A percentile compares a stretch with the other conserved stretches of the same genome.
Conservation (phyloP, 1,140 invertebrate species). For the Drosophila ficusphila region DNA sequence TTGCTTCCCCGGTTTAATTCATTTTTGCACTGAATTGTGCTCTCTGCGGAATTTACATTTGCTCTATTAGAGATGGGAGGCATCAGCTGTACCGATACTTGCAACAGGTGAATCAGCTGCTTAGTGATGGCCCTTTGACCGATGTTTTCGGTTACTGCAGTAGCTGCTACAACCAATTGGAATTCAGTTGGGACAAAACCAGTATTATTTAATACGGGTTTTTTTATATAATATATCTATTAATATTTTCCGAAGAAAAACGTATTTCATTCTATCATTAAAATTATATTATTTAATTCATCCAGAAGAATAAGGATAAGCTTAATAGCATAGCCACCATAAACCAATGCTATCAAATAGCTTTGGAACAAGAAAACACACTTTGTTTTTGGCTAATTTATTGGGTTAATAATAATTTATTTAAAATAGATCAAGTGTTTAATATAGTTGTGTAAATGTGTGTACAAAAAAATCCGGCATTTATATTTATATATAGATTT, state of each 20-base stretch:
- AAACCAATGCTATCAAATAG: neutral
- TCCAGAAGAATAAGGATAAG: too few relatives aligned
- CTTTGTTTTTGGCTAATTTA: slow-evolving; percentile 69
- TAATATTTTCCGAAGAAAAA: too few relatives aligned
- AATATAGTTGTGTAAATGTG: slow-evolving; percentile 52
- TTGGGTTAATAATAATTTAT: slow-evolving; percentile 77
- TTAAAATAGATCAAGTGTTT: slow-evolving; percentile 70
- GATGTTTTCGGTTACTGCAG: slow-evolving; percentile 1
- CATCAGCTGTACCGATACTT: slow-evolving; percentile 6
- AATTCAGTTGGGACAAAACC: too few relatives aligned
- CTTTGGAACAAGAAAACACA: neutral
- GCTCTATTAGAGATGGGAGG: slow-evolving; percentile 3
- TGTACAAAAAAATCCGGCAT: slow-evolving; percentile 67
- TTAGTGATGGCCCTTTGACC: neutral
- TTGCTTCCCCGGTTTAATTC: slow-evolving; percentile 34
- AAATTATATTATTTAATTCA: too few relatives aligned
- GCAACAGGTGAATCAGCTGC: slow-evolving; percentile 24
- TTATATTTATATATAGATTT: slow-evolving; percentile 24
- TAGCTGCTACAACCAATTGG: neutral
- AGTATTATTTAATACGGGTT: too few relatives aligned
- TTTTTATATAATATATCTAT: too few relatives aligned
- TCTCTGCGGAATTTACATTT: slow-evolving; percentile 3
- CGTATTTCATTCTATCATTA: too few relatives aligned
- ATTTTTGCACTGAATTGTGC: slow-evolving; percentile 7
- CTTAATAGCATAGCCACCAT: too few relatives aligned